Evolutionary conservation across 1,140 invertebrate genomes (phyloP).

Genomic region (Drosophila tristis): DNA sequence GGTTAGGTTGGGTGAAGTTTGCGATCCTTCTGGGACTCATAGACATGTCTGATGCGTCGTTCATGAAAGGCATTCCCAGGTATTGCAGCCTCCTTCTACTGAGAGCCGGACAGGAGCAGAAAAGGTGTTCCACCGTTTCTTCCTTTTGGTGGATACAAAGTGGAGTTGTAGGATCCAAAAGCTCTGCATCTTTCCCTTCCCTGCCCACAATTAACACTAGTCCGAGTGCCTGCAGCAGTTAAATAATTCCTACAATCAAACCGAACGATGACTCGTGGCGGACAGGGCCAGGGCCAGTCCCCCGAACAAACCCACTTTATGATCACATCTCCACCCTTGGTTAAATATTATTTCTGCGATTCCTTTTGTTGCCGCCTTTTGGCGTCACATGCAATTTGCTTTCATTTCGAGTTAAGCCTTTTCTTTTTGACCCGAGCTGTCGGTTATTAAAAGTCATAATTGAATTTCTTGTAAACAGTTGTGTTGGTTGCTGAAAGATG

Average conservation of each 20-base stretch:
- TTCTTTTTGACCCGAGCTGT: conserved; percentile 60
- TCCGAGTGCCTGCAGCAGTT: background rate
- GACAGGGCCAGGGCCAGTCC: too few relatives aligned
- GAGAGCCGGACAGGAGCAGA: too few relatives aligned
- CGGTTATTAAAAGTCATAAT: conserved; percentile 82
- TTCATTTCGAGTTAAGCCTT: conserved; percentile 37
- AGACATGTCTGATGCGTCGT: too few relatives aligned
- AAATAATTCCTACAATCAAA: background rate
- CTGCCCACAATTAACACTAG: too few relatives aligned
- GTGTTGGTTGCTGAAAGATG: conserved; percentile 71
- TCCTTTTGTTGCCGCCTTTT: conserved; percentile 12
- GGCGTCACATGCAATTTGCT: conserved; percentile 52
- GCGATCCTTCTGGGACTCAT: too few relatives aligned
- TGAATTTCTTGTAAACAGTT: conserved; percentile 82
- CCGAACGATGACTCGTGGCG: background rate
- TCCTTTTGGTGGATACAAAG: too few relatives aligned
- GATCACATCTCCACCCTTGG: conserved; percentile 28
- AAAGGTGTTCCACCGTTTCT: too few relatives aligned
- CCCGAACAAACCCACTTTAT: background rate
- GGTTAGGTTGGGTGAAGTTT: too few relatives aligned
- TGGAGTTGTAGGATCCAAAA: too few relatives aligned
- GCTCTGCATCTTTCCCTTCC: too few relatives aligned
- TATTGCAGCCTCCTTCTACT: too few relatives aligned
- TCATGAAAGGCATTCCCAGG: too few relatives aligned
- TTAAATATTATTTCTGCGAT: conserved; percentile 27